Base-by-base conservation (phyloP, 2,797 vertebrate genomes). In the Microctenopoma steveboyesi region DNA sequence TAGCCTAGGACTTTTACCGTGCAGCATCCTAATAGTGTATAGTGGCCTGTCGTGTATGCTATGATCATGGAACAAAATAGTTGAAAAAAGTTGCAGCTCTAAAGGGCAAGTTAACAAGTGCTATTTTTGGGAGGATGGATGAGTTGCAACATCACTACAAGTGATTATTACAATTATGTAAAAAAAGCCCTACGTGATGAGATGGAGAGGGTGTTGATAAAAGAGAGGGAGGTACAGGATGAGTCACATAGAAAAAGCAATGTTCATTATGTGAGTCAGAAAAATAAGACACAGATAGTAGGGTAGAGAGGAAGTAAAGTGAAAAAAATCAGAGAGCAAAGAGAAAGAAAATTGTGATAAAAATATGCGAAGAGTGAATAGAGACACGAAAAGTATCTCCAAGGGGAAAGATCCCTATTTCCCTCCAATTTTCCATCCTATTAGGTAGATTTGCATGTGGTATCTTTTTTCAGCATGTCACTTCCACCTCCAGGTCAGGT, bases 381-480 rank as follows among this genome's bases (percentile, higher is more conserved):
- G 60, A 37, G 2, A 2, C 54, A 25, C 49, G 66, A 72, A 74
- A 75, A 74, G 84, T 65, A 70, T 78, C 73, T 86, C 54, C 33
- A 53, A 82, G 81, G 82, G 50, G 58, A 79, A 69, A 77, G 75
- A 79, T 73, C 62, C 63, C 67, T 57, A 55, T 84, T 77, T 79
- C 62, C 48, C 37, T 66, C 57, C 71, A 74, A 74, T 88, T 82
- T 87, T 76, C 74, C 67, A 5, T 84, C 77, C 70, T 76, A 76
- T 92, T 90, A 80, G 69, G 69, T 72, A 79, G 66, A 82, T 89
- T 85, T 83, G 71, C 77, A 79, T 87, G 28, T 30, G 5, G 28
- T 30, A 30, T 88, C 70, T 86, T 82, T 69, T 82, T 88, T 78
- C 71, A 83, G 72, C 43, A 39, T 76, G 48, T 74, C 78, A 58